Percentiles rank a stretch among this genome's conserved stretches.
These are phyloP conservation scores for Euphonia xanthogaster DNA, from an alignment of 2,797 vertebrate species.

Conservation along the genomic window DNA sequence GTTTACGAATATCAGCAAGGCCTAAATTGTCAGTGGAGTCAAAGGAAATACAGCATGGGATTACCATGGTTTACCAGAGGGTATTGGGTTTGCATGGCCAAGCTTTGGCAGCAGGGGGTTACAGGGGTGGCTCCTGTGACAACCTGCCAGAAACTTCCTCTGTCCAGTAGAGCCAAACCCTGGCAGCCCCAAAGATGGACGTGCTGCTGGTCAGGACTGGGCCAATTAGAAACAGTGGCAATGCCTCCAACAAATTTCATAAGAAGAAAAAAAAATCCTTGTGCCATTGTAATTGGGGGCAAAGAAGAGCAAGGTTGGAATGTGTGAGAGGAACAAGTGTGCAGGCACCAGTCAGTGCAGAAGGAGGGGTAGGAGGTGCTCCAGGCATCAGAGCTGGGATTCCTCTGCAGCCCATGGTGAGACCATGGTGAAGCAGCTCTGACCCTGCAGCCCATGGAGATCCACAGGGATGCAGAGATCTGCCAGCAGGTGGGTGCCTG, in stretches of 20 bases:
- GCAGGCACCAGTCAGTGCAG: not conserved
- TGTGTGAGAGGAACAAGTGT: not conserved
- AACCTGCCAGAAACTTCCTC: not conserved
- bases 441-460: not conserved
- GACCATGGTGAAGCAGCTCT: not conserved
- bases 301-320: not conserved
- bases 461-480: not conserved
- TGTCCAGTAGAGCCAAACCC: not conserved
- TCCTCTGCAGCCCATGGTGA: fast-evolving
- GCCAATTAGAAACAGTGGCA: not conserved
- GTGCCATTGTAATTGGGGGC: fast-evolving
- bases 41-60: not conserved
- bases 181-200: fast-evolving
- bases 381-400: not conserved
- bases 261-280: not conserved
- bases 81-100: not conserved
- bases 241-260: fast-evolving
- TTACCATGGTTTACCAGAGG: not conserved
- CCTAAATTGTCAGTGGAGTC: not conserved
- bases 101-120: not conserved
- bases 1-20: not conserved
- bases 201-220: not conserved
- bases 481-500: not conserved
- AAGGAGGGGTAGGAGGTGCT: not conserved
- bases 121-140: not conserved